These are phyloP conservation scores for Barnardius zonarius DNA, from an alignment of 2,113 vertebrate species.

Conservation along the genomic window DNA sequence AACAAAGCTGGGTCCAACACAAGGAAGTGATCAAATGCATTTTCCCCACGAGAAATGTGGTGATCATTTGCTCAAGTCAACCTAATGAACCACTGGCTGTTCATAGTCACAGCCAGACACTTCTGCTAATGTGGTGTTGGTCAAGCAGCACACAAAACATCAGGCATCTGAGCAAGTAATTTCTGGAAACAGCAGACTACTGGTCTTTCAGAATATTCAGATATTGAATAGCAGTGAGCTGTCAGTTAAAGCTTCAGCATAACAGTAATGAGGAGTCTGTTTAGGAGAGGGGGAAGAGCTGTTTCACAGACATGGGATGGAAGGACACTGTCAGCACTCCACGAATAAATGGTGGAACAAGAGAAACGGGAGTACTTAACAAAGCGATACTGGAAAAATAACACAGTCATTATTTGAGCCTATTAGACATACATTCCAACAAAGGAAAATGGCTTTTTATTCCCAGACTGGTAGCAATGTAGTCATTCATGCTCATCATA, in stretches of 20 bases:
- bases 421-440: conserved; percentile 6
- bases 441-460: conserved; percentile 26
- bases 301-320: not conserved
- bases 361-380: not conserved
- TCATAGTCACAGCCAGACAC: not conserved
- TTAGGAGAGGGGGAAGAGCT: not conserved
- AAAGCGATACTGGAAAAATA: not conserved
- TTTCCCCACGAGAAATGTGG: not conserved
- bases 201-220: not conserved
- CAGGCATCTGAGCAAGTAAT: not conserved
- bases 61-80: not conserved
- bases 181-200: not conserved
- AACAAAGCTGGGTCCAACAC: not conserved
- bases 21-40: not conserved
- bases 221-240: not conserved
- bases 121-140: not conserved
- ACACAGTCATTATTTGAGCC: not conserved
- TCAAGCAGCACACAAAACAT: not conserved
- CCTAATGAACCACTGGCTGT: not conserved
- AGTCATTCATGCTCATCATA: not conserved
- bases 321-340: not conserved
- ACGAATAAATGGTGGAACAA: not conserved
- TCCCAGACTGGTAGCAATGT: not conserved
- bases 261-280: not conserved
- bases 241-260: not conserved